phyloP scores from a whole-genome alignment of 1,140 invertebrate species.

The Nilaparvata lugens region DNA sequence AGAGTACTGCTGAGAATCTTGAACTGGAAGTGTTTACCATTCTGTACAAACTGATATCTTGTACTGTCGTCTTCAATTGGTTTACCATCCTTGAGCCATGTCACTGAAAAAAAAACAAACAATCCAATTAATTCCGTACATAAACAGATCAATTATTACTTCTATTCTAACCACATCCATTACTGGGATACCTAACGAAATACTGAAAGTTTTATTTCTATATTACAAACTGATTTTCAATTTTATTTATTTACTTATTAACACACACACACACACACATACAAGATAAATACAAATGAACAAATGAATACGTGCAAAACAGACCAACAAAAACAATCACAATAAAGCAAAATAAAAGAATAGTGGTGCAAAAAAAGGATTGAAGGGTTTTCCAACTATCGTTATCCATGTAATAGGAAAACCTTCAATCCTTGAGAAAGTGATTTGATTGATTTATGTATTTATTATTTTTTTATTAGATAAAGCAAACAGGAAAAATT shows the following conservation, averaged over 20 bases:
- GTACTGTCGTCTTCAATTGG: constrained; percentile 62
- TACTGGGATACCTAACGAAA: neutral
- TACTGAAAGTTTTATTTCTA: neutral
- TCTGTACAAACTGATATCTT: constrained; percentile 72
- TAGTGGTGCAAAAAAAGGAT: no score
- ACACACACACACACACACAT: no score
- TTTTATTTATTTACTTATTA: neutral
- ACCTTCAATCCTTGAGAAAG: no score
- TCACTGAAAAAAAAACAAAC: constrained; percentile 37
- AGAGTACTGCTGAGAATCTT: constrained; percentile 61
- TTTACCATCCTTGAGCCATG: constrained; percentile 88
- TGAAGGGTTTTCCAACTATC: no score
- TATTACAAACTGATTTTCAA: neutral
- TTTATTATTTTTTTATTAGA: no score
- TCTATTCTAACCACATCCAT: no score
- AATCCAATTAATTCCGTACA: neutral
- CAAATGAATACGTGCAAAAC: neutral
- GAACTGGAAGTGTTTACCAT: constrained; percentile 64
- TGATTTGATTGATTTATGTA: no score
- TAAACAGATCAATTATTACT: neutral
- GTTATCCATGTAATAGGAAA: no score
- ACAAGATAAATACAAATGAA: neutral
- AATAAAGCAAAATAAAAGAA: no score
- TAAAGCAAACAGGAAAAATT: no score
- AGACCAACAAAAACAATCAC: no score